Evolutionary conservation across 2,888 invertebrate species (phyloP).

Genomic region (Flexamia atlantica): DNA sequence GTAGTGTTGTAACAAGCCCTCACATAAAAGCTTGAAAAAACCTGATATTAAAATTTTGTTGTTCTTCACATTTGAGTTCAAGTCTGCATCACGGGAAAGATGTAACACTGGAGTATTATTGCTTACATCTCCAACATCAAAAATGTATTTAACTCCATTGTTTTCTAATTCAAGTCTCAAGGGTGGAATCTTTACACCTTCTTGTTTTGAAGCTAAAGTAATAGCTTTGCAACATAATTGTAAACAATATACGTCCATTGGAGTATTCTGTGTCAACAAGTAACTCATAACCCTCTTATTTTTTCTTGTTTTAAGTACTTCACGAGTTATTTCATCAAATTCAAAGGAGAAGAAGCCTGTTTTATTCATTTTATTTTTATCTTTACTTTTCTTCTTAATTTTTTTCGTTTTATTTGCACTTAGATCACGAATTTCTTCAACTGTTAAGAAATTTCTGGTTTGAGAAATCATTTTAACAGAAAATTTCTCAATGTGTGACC

Average conservation of each 20-base stretch:
- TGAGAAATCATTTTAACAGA: not conserved
- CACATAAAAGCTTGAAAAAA: not conserved
- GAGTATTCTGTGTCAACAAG: not conserved
- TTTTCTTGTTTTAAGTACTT: not conserved
- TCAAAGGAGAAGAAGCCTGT: not conserved
- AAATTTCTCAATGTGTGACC: not conserved
- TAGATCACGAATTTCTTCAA: not conserved
- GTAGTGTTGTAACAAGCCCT: not conserved
- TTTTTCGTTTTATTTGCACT: not conserved
- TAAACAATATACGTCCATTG: not conserved
- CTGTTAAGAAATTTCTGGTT: not conserved
- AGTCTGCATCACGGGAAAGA: not conserved
- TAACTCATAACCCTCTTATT: not conserved
- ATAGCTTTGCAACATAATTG: not conserved
- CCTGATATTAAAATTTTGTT: slow-evolving; percentile 1
- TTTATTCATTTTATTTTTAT: not conserved
- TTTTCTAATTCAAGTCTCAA: slow-evolving; percentile 7
- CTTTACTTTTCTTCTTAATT: not conserved
- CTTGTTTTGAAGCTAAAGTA: not conserved
- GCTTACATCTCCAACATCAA: not conserved
- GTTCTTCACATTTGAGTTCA: not conserved
- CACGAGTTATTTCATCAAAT: not conserved
- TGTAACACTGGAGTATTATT: not conserved
- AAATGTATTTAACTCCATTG: not conserved
- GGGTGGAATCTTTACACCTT: not conserved